A percentile compares a stretch with the other conserved stretches of the same genome.
These are phyloP conservation scores for Drosophila novamexicana DNA, from an alignment of 1,140 invertebrate species.

Conservation along the genomic window DNA sequence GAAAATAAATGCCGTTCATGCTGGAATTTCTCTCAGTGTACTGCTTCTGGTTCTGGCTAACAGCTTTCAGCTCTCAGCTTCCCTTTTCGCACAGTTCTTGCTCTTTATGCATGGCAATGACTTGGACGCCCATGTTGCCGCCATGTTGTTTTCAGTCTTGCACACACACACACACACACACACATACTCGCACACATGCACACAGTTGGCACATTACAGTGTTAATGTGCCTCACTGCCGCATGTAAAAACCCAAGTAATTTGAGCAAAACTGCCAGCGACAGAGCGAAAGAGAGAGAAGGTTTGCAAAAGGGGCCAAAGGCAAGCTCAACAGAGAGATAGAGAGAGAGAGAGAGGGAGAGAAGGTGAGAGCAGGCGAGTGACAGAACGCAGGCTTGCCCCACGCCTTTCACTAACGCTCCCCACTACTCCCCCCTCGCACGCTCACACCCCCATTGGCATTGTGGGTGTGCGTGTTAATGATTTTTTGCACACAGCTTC, in stretches of 20 bases:
- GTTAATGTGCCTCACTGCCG: slow-evolving; percentile 84
- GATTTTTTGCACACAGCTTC: slow-evolving; percentile 83
- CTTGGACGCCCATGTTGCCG: slow-evolving; percentile 64
- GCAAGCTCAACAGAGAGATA: slow-evolving; percentile 22
- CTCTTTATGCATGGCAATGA: slow-evolving; percentile 69
- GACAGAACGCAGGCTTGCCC: slow-evolving; percentile 11
- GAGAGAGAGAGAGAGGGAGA: slow-evolving; percentile 1
- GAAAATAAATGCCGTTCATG: background rate
- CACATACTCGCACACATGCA: slow-evolving; percentile 32
- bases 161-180: slow-evolving; percentile 6
- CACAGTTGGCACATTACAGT: slow-evolving; percentile 84
- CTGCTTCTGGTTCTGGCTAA: slow-evolving; percentile 21
- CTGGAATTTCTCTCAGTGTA: background rate
- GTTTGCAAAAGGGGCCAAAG: background rate
- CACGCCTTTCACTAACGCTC: slow-evolving; percentile 8
- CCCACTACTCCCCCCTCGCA: background rate
- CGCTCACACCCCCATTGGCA: background rate
- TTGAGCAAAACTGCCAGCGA: slow-evolving; percentile 67
- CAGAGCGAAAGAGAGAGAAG: slow-evolving; percentile 26
- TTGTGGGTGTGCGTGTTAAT: slow-evolving; percentile 80
- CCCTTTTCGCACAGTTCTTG: slow-evolving; percentile 2
- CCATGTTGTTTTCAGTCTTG: slow-evolving; percentile 70
- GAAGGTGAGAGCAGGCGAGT: background rate
- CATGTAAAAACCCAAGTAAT: slow-evolving; percentile 83
- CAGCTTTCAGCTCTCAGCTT: background rate